phyloP scores from a whole-genome alignment of 2,888 invertebrate species.

The Synergus umbraculus region DNA sequence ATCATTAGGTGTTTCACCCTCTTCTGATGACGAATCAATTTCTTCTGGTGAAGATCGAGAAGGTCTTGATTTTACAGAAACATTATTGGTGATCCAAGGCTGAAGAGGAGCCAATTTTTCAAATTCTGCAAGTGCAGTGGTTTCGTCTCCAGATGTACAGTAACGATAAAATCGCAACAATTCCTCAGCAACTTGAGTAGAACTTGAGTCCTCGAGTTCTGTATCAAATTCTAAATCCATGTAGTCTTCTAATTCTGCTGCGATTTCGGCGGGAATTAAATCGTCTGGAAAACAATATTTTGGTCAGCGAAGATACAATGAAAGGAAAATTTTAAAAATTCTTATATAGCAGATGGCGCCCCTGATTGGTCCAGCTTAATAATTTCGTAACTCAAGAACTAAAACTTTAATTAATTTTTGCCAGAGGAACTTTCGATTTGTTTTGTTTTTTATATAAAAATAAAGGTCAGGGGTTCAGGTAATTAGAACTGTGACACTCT shows the following conservation, averaged over 20 bases:
- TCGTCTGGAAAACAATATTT: constrained; percentile 60
- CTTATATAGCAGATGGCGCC: background rate
- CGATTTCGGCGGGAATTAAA: constrained; percentile 64
- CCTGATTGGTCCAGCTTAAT: background rate
- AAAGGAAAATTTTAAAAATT: background rate
- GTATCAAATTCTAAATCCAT: constrained; percentile 69
- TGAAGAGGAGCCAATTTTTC: constrained; percentile 67
- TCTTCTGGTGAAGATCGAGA: background rate
- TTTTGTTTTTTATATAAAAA: too few species aligned
- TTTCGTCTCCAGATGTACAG: constrained; percentile 59
- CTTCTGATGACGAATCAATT: constrained; percentile 13
- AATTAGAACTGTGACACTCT: too few species aligned
- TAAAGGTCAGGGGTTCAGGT: too few species aligned
- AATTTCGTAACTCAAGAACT: background rate
- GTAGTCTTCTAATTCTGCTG: constrained; percentile 69
- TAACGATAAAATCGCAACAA: constrained; percentile 67
- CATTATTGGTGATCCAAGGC: constrained; percentile 63
- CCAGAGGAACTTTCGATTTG: too few species aligned
- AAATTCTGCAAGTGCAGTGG: constrained; percentile 59
- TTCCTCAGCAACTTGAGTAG: constrained; percentile 68
- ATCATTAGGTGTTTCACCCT: constrained; percentile 33
- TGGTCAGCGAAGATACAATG: background rate
- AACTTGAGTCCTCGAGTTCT: constrained; percentile 70
- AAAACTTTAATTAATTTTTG: too few species aligned
- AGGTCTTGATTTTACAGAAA: constrained; percentile 32